Conservation (phyloP, 2,888 invertebrate genomes). For the Slavum lentiscoides region DNA sequence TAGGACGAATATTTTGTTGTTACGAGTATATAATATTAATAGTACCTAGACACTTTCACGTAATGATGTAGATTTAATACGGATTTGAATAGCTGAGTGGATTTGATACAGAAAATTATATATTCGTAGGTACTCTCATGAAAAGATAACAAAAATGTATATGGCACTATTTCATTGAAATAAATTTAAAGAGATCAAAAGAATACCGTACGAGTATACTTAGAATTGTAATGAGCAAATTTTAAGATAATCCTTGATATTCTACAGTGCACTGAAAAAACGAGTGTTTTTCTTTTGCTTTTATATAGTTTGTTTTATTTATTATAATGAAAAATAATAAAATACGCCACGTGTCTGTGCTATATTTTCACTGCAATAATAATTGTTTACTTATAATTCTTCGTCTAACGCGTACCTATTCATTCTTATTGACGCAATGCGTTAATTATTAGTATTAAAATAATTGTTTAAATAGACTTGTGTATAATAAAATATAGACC, state of each 20-base stretch:
- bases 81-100: not conserved
- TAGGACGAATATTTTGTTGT: not conserved
- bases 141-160: not conserved
- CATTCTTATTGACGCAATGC: no score
- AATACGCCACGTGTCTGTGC: no score
- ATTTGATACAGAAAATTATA: not conserved
- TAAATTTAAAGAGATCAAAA: slow-evolving; percentile 1
- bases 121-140: not conserved
- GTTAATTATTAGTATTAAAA: no score
- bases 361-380: no score
- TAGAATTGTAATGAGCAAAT: not conserved
- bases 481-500: no score
- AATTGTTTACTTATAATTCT: no score
- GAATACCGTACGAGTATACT: not conserved
- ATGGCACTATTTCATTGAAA: not conserved
- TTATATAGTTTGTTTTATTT: no score
- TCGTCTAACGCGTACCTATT: no score
- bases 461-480: no score
- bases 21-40: not conserved
- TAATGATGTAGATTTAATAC: not conserved
- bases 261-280: not conserved
- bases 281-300: no score
- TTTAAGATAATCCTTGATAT: not conserved
- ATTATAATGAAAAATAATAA: no score
- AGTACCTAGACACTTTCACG: not conserved